phyloP scores from a whole-genome alignment of 1,140 invertebrate species.

The Acyrthosiphon pisum region DNA sequence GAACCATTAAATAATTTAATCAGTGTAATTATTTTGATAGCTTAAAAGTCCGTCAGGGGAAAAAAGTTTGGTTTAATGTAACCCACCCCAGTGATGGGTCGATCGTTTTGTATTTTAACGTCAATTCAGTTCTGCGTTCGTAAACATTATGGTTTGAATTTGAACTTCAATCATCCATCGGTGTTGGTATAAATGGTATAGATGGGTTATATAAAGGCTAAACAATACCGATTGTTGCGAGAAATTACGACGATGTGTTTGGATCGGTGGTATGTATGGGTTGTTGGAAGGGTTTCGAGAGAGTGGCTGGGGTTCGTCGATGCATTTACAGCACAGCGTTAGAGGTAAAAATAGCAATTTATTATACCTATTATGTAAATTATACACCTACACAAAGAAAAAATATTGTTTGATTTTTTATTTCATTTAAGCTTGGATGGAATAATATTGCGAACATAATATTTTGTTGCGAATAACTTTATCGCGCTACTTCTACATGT shows the following conservation, averaged over 20 bases:
- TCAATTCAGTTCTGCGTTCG: neutral
- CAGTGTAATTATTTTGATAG: neutral
- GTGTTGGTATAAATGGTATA: neutral
- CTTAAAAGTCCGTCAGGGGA: neutral
- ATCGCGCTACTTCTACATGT: neutral
- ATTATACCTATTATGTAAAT: neutral
- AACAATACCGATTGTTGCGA: neutral
- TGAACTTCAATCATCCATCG: neutral
- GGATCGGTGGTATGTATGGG: too few species aligned
- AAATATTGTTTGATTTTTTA: conserved; percentile 3
- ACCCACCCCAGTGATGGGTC: neutral
- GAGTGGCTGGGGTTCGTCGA: neutral
- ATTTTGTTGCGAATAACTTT: neutral
- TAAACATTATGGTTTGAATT: neutral
- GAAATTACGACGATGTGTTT: neutral
- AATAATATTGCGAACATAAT: neutral
- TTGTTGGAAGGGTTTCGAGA: neutral
- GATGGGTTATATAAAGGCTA: neutral
- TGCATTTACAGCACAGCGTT: neutral
- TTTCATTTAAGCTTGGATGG: neutral
- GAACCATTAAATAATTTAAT: neutral
- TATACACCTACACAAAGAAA: neutral
- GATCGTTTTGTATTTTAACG: conserved; percentile 17
- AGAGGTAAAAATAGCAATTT: conserved; percentile 11
- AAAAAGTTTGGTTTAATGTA: neutral